A percentile compares a stretch with the other conserved stretches of the same genome.
These are phyloP conservation scores for Atherix ibis DNA, from an alignment of 2,888 invertebrate species.

Conservation along the genomic window DNA sequence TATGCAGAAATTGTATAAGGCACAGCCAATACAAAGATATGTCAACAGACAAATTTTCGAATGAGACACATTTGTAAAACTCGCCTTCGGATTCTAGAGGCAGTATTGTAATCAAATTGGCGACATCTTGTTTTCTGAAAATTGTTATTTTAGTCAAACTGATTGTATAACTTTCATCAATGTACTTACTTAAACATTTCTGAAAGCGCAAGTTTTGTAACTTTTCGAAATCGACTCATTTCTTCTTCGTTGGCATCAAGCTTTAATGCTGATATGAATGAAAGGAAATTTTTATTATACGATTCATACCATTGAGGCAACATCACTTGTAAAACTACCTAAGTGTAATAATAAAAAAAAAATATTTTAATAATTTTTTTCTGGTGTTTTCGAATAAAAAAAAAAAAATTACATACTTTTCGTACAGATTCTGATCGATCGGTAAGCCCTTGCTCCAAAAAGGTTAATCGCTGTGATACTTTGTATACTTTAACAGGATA, in stretches of 20 bases:
- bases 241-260: slow-evolving; percentile 50
- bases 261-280: slow-evolving; percentile 58
- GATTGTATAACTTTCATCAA: no score
- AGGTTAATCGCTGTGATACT: slow-evolving; percentile 44
- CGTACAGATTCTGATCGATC: slow-evolving; percentile 40
- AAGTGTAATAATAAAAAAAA: neutral
- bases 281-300: slow-evolving; percentile 52
- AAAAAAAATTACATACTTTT: no score
- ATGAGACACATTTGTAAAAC: slow-evolving; percentile 35
- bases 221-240: slow-evolving; percentile 40
- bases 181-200: slow-evolving; percentile 39
- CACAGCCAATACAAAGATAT: slow-evolving; percentile 46
- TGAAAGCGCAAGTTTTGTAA: slow-evolving; percentile 37
- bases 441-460: slow-evolving; percentile 46
- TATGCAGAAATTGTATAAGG: slow-evolving; percentile 35
- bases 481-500: slow-evolving; percentile 36
- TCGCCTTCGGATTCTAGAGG: slow-evolving; percentile 24
- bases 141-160: slow-evolving; percentile 4
- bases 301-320: slow-evolving; percentile 62
- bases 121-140: slow-evolving; percentile 26
- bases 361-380: neutral
- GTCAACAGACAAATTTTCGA: slow-evolving; percentile 38
- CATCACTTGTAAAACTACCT: slow-evolving; percentile 35
- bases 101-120: slow-evolving; percentile 32
- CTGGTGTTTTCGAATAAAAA: no score